Evolutionary conservation across 2,113 vertebrate species (phyloP).

Genomic region (Rhinolophus ferrumequinum): DNA sequence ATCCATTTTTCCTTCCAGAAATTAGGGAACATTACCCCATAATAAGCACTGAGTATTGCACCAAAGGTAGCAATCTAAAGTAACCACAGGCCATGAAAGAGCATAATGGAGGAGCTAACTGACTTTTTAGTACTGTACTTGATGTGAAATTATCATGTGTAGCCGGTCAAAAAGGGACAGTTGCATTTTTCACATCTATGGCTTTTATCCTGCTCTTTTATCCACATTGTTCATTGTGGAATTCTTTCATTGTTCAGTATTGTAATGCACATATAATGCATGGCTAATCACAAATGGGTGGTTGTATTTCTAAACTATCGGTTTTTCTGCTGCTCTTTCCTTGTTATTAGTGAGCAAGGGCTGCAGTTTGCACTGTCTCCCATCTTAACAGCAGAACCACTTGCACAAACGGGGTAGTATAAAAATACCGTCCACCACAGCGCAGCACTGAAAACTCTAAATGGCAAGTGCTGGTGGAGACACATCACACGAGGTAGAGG

Average conservation of each 20-base stretch:
- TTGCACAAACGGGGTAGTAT: background rate
- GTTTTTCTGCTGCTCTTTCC: background rate
- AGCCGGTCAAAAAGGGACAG: background rate
- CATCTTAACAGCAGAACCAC: background rate
- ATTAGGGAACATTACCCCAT: constrained; percentile 65
- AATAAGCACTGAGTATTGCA: constrained; percentile 1
- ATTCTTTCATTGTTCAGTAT: background rate
- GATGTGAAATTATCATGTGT: background rate
- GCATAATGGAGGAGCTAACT: background rate
- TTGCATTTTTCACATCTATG: background rate
- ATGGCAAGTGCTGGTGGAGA: background rate
- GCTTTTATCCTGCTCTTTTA: background rate
- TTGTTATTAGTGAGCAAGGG: background rate
- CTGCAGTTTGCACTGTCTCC: background rate
- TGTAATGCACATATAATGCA: background rate
- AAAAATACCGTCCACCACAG: background rate
- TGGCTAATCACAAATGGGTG: background rate
- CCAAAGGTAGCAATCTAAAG: constrained; percentile 33
- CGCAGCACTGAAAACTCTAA: background rate
- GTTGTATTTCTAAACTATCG: background rate
- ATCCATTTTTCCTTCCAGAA: constrained; percentile 45
- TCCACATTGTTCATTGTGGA: background rate
- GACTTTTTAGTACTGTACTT: background rate
- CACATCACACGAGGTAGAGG: rapidly evolving
- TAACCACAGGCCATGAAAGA: constrained; percentile 64